Conservation (phyloP, 2,113 vertebrate species). For the Rhinolophus ferrumequinum region DNA sequence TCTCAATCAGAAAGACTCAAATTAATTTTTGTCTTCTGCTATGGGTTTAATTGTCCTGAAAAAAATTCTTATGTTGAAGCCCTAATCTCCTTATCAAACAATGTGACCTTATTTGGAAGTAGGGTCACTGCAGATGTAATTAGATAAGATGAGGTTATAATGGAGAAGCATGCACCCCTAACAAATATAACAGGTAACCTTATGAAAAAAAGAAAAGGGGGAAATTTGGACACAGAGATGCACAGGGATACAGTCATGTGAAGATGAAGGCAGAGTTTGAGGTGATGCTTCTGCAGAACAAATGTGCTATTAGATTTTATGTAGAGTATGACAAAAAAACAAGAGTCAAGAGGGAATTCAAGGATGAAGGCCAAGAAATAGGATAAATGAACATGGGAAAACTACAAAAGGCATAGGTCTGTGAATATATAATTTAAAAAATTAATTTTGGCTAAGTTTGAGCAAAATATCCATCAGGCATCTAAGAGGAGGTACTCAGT, state of each 20-base stretch:
- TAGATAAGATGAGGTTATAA: background rate
- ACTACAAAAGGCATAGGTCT: background rate
- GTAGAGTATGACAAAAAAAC: background rate
- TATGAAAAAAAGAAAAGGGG: background rate
- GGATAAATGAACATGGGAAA: background rate
- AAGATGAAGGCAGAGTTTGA: background rate
- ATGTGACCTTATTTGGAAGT: background rate
- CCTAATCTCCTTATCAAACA: background rate
- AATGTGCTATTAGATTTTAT: background rate
- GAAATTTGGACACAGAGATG: background rate
- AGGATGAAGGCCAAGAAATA: background rate
- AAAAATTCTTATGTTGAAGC: background rate
- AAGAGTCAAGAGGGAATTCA: background rate
- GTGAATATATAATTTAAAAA: background rate
- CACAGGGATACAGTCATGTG: background rate
- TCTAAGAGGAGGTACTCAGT: background rate
- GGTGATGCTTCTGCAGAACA: background rate
- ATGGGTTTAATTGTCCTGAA: background rate
- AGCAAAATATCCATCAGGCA: background rate
- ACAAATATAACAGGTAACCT: background rate
- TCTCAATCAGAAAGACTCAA: background rate
- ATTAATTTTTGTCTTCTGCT: background rate
- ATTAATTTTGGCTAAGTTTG: background rate
- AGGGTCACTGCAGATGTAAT: background rate
- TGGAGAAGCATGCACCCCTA: background rate